phyloP scores from a whole-genome alignment of 37 sponge, comb jelly and placozoan genomes.

The Spongia lamella region DNA sequence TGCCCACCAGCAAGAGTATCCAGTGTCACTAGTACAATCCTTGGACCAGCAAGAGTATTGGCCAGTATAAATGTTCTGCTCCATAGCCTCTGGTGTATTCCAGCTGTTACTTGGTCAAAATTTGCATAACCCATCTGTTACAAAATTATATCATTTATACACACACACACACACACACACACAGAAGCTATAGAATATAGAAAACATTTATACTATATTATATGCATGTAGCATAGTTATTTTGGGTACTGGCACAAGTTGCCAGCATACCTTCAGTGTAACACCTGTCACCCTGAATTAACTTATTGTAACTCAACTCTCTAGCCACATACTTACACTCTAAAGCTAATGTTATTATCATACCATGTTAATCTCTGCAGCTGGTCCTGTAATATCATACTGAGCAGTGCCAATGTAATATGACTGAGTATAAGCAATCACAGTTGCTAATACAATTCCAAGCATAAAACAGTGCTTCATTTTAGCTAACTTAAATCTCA shows the following conservation, averaged over 20 bases:
- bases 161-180: not conserved
- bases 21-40: slow-evolving; percentile 62
- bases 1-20: slow-evolving; percentile 72
- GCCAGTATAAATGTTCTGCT: slow-evolving; percentile 70
- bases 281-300: no score
- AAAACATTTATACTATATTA: no score
- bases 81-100: slow-evolving; percentile 65
- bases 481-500: no score
- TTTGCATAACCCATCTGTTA: slow-evolving; percentile 80
- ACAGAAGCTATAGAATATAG: not conserved
- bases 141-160: not conserved
- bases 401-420: slow-evolving; percentile 61
- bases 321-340: no score
- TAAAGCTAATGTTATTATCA: no score
- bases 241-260: no score
- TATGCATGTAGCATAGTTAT: no score
- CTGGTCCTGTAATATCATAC: slow-evolving; percentile 79
- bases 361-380: slow-evolving; percentile 73
- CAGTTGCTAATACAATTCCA: no score
- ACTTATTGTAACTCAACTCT: no score
- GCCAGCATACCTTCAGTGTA: no score
- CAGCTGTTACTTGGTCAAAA: slow-evolving; percentile 36
- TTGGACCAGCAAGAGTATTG: slow-evolving; percentile 18
- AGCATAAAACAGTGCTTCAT: no score
- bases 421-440: no score